Conservation (phyloP, 2,797 vertebrate species). For the Sebastes steindachneri region DNA sequence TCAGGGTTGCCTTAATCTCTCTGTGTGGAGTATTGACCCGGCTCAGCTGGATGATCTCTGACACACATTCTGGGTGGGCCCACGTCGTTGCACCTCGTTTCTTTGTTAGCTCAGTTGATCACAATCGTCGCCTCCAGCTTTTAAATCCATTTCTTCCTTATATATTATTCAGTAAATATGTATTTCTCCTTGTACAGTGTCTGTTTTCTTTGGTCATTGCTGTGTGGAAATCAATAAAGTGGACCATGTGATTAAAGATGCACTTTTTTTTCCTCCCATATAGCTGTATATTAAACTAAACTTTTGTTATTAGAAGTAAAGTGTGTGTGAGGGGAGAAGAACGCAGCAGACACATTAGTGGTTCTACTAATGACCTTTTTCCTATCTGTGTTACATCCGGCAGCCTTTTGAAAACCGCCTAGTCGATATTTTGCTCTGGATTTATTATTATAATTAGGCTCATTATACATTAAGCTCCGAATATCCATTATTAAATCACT, state of each 20-base stretch:
- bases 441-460: background rate
- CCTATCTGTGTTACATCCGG: background rate
- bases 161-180: background rate
- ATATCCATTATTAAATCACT: background rate
- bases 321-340: background rate
- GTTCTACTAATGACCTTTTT: background rate
- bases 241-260: slow-evolving; percentile 55
- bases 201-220: slow-evolving; percentile 53
- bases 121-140: background rate
- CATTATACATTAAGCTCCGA: background rate
- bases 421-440: background rate
- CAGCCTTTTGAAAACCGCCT: background rate
- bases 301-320: background rate
- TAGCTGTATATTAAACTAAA: background rate
- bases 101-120: background rate
- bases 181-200: slow-evolving; percentile 20
- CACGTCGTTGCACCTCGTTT: background rate
- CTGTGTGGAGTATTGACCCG: background rate
- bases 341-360: background rate
- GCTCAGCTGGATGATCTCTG: slow-evolving; percentile 10
- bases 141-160: background rate
- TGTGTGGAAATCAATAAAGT: slow-evolving; percentile 78
- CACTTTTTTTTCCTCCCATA: background rate
- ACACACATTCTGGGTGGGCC: background rate
- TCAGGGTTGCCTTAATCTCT: slow-evolving; percentile 58